These are phyloP conservation scores for Chiridota heheva DNA, from an alignment of 35 echinoderm and acorn worm genomes.

Conservation along the genomic window DNA sequence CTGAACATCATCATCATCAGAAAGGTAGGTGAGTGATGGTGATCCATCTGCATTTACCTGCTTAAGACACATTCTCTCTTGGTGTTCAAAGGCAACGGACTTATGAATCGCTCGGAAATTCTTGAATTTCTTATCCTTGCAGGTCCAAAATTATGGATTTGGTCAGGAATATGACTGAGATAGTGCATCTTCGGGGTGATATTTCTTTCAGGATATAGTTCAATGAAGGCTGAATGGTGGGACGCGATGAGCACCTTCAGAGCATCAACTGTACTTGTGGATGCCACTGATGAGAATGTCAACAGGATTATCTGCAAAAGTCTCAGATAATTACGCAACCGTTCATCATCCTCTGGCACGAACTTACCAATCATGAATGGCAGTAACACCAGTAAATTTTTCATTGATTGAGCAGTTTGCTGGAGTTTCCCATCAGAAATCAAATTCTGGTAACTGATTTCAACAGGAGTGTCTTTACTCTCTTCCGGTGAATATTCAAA, in stretches of 20 bases:
- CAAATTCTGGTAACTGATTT: constrained; percentile 2
- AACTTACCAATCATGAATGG: constrained; percentile 5
- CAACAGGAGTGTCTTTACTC: neutral
- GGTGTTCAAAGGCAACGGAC: constrained; percentile 2
- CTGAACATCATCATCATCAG: neutral
- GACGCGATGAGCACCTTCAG: neutral
- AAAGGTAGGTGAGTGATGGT: constrained; percentile 10
- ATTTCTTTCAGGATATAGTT: neutral
- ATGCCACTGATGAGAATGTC: constrained; percentile 18
- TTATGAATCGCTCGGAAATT: constrained; percentile 10
- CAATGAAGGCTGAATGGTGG: neutral
- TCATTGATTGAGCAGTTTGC: constrained; percentile 18
- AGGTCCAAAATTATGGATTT: constrained; percentile 2
- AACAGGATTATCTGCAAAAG: constrained; percentile 6
- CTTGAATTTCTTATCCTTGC: constrained; percentile 1
- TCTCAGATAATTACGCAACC: neutral
- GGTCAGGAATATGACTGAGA: constrained; percentile 21
- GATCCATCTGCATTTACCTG: constrained; percentile 25
- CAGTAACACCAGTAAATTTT: neutral
- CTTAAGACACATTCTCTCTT: neutral
- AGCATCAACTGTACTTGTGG: neutral
- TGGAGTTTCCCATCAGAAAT: neutral
- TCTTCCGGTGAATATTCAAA: constrained; percentile 10
- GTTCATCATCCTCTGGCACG: neutral
- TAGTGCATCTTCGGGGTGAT: constrained; percentile 12